A percentile compares a stretch with the other conserved stretches of the same genome.
Conservation (phyloP, 1,140 invertebrate species). For the Galleria mellonella region DNA sequence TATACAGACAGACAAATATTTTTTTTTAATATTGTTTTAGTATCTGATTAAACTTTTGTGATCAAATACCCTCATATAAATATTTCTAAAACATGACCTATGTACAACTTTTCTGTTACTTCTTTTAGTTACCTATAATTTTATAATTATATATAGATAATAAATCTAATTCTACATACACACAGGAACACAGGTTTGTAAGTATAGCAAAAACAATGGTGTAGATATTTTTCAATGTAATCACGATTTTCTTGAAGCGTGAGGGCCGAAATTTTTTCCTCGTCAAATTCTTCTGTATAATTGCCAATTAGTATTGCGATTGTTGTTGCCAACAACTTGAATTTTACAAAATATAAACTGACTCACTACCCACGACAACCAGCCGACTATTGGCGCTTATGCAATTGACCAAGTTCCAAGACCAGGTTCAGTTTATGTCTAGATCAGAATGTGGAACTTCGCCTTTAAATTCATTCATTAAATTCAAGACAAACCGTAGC, state of each 20-base stretch:
- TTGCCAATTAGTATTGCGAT: conserved; percentile 36
- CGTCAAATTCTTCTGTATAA: conserved; percentile 17
- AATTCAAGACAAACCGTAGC: background rate
- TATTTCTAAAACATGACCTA: too few species aligned
- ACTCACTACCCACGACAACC: conserved; percentile 33
- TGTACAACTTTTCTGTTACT: too few species aligned
- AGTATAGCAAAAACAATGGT: too few species aligned
- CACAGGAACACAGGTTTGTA: too few species aligned
- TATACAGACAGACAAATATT: too few species aligned
- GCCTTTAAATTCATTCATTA: conserved; percentile 8
- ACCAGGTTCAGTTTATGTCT: conserved; percentile 13
- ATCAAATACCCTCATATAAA: too few species aligned
- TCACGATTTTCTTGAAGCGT: conserved; percentile 4
- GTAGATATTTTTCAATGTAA: too few species aligned
- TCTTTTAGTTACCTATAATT: too few species aligned
- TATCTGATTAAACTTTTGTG: too few species aligned
- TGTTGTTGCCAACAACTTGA: conserved; percentile 33
- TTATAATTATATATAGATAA: too few species aligned
- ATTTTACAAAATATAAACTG: conserved; percentile 31
- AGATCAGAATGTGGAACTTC: conserved; percentile 6
- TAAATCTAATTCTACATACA: too few species aligned
- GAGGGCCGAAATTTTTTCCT: conserved; percentile 14
- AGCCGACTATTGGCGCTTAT: conserved; percentile 44
- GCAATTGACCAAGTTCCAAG: conserved; percentile 44
- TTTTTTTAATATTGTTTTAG: too few species aligned